phyloP scores from a whole-genome alignment of 1,140 invertebrate genomes.

The Atta texana region DNA sequence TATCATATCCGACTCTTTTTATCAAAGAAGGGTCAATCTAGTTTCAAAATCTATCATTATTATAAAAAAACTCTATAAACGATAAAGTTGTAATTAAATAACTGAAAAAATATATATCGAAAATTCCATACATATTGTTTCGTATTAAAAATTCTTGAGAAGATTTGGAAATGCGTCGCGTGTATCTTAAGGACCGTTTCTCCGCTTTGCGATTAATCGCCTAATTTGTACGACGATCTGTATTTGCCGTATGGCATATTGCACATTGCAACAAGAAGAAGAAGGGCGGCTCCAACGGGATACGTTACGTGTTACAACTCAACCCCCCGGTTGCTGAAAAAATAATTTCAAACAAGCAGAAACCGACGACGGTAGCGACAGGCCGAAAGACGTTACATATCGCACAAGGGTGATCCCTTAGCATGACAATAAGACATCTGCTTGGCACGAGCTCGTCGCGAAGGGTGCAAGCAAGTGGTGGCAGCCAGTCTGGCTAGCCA shows the following conservation, averaged over 20 bases:
- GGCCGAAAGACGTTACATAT: slow-evolving; percentile 76
- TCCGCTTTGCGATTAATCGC: slow-evolving; percentile 32
- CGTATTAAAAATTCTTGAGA: not conserved
- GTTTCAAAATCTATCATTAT: not conserved
- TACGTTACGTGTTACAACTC: slow-evolving; percentile 40
- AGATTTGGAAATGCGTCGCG: not conserved
- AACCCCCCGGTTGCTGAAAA: slow-evolving; percentile 60
- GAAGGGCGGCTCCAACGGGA: not conserved
- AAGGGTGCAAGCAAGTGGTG: slow-evolving; percentile 72
- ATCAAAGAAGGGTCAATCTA: not conserved
- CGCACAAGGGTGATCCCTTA: slow-evolving; percentile 75
- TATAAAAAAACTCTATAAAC: not conserved
- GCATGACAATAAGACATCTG: slow-evolving; percentile 82
- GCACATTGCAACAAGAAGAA: slow-evolving; percentile 2
- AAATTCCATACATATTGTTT: not conserved
- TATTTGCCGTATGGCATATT: slow-evolving; percentile 27
- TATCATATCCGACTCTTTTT: too few relatives aligned
- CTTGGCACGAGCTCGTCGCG: slow-evolving; percentile 77
- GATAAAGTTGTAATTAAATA: not conserved
- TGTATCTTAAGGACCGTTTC: not conserved
- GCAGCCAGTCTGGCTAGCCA: slow-evolving; percentile 68
- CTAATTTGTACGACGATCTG: slow-evolving; percentile 58
- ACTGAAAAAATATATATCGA: not conserved
- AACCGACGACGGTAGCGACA: slow-evolving; percentile 65
- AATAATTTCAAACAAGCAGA: slow-evolving; percentile 75